A percentile compares a stretch with the other conserved stretches of the same genome.
phyloP scores from a whole-genome alignment of 2,797 vertebrate species.

The Austrolebias charrua region DNA sequence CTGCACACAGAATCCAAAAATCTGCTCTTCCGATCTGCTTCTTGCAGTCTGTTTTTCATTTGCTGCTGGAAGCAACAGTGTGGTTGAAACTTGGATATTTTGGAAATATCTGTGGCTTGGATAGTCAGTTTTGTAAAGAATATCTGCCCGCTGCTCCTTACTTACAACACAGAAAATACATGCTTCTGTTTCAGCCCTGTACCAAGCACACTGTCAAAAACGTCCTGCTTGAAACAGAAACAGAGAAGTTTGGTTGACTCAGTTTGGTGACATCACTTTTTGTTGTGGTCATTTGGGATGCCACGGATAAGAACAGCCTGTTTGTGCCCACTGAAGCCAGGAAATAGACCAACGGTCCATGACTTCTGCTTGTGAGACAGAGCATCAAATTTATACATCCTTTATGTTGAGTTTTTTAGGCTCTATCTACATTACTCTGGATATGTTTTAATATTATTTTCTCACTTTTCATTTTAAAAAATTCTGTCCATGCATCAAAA shows the following conservation, averaged over 20 bases:
- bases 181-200: constrained; percentile 20
- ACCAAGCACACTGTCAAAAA: constrained; percentile 30
- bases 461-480: too few relatives aligned
- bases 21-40: constrained; percentile 60
- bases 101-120: constrained; percentile 75
- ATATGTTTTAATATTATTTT: too few relatives aligned
- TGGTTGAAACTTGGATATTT: constrained; percentile 65
- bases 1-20: constrained; percentile 54
- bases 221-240: constrained; percentile 21
- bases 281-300: constrained; percentile 36
- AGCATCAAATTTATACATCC: constrained; percentile 18
- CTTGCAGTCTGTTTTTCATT: constrained; percentile 71
- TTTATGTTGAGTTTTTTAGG: constrained; percentile 15
- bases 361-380: constrained; percentile 25
- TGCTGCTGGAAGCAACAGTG: constrained; percentile 58
- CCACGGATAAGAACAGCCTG: constrained; percentile 22
- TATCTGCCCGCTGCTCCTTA: constrained; percentile 51
- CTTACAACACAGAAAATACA: constrained; percentile 19
- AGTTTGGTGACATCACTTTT: constrained; percentile 40
- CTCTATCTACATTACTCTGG: too few relatives aligned
- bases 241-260: constrained; percentile 12
- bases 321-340: constrained; percentile 48
- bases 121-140: constrained; percentile 52
- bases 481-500: too few relatives aligned
- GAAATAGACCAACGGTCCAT: constrained; percentile 36